Evolutionary conservation across 2,113 vertebrate genomes (phyloP).

Genomic region (Grallaria varia): DNA sequence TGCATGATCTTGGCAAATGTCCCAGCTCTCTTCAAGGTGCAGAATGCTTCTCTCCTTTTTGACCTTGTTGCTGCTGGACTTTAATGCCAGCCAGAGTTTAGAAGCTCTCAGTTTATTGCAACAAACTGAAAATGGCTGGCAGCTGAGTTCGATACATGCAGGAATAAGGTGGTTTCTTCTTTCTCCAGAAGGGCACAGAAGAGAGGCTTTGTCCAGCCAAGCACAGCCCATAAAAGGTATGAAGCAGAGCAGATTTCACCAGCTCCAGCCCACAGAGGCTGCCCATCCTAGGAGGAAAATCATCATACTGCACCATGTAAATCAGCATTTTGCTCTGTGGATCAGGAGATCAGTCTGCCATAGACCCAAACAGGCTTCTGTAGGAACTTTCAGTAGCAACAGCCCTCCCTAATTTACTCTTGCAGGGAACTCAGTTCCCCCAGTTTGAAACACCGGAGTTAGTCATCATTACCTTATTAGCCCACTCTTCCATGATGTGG

Average conservation of each 20-base stretch:
- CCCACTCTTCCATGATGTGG: not conserved
- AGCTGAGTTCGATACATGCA: not conserved
- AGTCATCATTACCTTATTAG: not conserved
- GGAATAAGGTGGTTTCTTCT: not conserved
- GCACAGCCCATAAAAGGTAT: not conserved
- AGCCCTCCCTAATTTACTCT: not conserved
- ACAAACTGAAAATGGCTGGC: not conserved
- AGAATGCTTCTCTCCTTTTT: conserved; percentile 38
- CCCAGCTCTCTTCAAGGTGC: not conserved
- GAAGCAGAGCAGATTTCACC: not conserved
- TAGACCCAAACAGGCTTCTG: not conserved
- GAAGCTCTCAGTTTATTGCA: not conserved
- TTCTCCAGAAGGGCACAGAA: not conserved
- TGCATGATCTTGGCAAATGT: conserved; percentile 32
- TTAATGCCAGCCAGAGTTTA: not conserved
- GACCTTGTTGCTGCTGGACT: not conserved
- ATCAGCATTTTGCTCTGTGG: not conserved
- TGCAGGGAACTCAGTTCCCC: not conserved
- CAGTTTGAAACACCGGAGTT: not conserved
- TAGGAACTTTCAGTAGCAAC: not conserved
- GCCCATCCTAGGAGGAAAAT: not conserved
- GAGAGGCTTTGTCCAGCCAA: not conserved
- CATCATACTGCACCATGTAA: not conserved
- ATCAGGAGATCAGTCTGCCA: not conserved
- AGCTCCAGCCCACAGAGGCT: not conserved